A percentile compares a stretch with the other conserved stretches of the same genome.
Evolutionary conservation across 2,113 vertebrate genomes (phyloP).

Genomic region (Myotis brandtii): DNA sequence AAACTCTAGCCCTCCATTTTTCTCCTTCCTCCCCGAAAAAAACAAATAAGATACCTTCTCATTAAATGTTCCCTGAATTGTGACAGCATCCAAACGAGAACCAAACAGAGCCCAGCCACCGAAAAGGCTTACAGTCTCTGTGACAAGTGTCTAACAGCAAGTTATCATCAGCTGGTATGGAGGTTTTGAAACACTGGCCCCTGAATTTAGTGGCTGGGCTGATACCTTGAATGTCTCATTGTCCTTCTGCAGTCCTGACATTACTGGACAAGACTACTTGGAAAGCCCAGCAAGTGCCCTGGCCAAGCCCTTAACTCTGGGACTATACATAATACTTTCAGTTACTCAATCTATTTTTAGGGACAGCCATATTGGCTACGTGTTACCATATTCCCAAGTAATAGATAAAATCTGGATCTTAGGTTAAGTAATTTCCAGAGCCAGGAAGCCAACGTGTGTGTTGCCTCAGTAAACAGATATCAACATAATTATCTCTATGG

Average conservation of each 20-base stretch:
- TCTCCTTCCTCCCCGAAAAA: not conserved
- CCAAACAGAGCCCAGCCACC: not conserved
- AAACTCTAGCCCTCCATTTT: not conserved
- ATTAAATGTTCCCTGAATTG: not conserved
- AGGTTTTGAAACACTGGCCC: not conserved
- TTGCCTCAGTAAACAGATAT: not conserved
- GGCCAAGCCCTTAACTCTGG: not conserved
- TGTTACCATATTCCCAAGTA: not conserved
- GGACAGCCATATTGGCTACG: not conserved
- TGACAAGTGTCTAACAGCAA: not conserved
- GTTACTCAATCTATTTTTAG: not conserved
- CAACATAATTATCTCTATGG: not conserved
- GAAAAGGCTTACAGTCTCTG: not conserved
- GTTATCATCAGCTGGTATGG: not conserved
- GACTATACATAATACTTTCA: not conserved
- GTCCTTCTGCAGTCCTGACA: not conserved
- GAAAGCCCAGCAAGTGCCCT: not conserved
- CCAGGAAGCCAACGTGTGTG: not conserved
- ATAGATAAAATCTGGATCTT: not conserved
- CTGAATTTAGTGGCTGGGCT: not conserved
- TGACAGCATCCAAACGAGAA: not conserved
- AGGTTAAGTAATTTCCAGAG: not conserved
- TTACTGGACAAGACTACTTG: not conserved
- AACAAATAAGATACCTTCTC: not conserved
- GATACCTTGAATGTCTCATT: not conserved